phyloP scores from a whole-genome alignment of 2,797 vertebrate genomes.

The Prionace glauca region DNA sequence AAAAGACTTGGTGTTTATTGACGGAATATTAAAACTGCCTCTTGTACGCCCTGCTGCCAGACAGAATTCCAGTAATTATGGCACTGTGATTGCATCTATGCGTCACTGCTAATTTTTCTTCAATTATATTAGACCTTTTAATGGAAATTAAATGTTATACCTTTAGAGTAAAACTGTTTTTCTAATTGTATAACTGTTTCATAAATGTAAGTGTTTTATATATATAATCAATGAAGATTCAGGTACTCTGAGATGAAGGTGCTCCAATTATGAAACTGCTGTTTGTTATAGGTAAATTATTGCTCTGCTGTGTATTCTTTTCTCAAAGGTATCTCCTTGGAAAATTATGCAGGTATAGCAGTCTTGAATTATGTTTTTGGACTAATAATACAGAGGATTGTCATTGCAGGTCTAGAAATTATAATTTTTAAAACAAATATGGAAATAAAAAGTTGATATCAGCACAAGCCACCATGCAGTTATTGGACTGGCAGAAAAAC shows the following conservation, averaged over 20 bases:
- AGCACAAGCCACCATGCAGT: neutral
- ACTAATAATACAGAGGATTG: neutral
- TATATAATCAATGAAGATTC: neutral
- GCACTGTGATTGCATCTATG: neutral
- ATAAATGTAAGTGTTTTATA: neutral
- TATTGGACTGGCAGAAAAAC: neutral
- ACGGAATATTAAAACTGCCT: neutral
- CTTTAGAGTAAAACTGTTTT: neutral
- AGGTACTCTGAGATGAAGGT: neutral
- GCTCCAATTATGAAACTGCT: neutral
- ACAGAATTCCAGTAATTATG: slow-evolving; percentile 1
- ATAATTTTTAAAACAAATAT: neutral
- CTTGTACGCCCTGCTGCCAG: neutral
- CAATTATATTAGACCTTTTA: neutral
- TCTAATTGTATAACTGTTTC: neutral
- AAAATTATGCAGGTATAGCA: neutral
- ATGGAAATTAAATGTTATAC: neutral
- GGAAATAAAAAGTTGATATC: neutral
- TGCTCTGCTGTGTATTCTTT: neutral
- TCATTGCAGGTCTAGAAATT: neutral
- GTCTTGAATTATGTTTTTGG: neutral
- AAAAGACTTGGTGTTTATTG: slow-evolving; percentile 7
- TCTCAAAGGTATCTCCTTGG: too few species aligned
- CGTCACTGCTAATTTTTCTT: neutral
- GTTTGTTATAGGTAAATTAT: neutral